phyloP scores from a whole-genome alignment of 1,140 invertebrate species.

The Teleogryllus occipitalis region DNA sequence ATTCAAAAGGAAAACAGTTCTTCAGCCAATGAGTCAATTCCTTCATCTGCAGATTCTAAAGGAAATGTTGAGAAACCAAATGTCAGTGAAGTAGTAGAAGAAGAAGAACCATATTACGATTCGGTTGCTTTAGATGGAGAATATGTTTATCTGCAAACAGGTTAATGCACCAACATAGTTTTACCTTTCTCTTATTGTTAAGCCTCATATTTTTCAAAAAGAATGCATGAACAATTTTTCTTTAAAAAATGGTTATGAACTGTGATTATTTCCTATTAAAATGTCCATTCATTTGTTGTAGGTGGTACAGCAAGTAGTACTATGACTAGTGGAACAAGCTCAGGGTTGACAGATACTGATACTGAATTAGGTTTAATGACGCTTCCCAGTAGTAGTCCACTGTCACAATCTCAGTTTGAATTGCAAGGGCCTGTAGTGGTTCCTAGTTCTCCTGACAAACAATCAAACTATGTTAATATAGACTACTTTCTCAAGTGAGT shows the following conservation, averaged over 20 bases:
- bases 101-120: conserved; percentile 71
- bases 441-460: conserved; percentile 50
- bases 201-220: neutral
- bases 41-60: conserved; percentile 33
- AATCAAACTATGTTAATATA: conserved; percentile 82
- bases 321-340: conserved; percentile 51
- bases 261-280: neutral
- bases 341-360: conserved; percentile 39
- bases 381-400: conserved; percentile 32
- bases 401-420: conserved; percentile 36
- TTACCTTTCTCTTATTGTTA: neutral
- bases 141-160: conserved; percentile 12
- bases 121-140: conserved; percentile 71
- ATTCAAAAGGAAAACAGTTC: conserved; percentile 23
- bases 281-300: conserved; percentile 23
- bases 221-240: neutral
- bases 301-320: conserved; percentile 51
- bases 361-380: conserved; percentile 32
- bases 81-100: conserved; percentile 39
- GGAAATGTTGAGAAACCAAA: conserved; percentile 32
- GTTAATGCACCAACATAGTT: neutral
- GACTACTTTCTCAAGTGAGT: conserved; percentile 77
- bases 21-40: neutral
- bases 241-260: neutral
- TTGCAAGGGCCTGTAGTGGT: conserved; percentile 28